Evolutionary conservation across 2,797 vertebrate species (phyloP), one percentile per base, ranked within the genome.

Genomic region (Oryzias sinensis): DNA sequence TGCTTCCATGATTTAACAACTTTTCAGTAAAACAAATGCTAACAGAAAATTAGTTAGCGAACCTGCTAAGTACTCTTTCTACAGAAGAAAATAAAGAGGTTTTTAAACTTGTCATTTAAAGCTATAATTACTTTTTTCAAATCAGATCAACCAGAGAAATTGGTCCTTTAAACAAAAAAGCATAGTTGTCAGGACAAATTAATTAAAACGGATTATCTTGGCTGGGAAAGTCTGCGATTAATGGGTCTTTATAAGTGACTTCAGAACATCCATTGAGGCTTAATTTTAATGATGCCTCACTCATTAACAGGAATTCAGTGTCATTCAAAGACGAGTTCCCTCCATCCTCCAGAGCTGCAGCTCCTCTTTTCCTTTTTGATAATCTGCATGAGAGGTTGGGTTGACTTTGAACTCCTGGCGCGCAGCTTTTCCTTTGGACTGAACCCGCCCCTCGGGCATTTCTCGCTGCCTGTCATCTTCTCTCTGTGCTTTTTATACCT

Each of bases 321-420:
- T 56, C 52, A 24, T 15, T 18, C 55, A 56, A 46, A 63, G 43
- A 42, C 27, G 9, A 49, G 58, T 58, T 46, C 42, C 14, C 3
- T 1, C 0, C 2, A 22, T 54, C 58, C 61, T 57, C 49, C 20
- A 24, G 49, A 9, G 5, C 45, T 2, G 54, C 46, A 49, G 22
- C 55, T 63, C 40, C 57, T 68, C 37, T 61, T 73, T 63, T 69
- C 51, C 20, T 22, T 70, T 72, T 50, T 47, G 40, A 51, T 61
- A 72, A 80, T 74, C 70, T 54, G 57, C 51, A 33, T 56, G 6
- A 76, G 77, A 61, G 56, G 37, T 20, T 18, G 20, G 49, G 4
- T 51, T 49, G 61, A 60, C 62, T 69, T 59, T 69, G 67, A 80
- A 44, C 63, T 54, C 65, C 60, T 20, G 63, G 63, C 55, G 63